phyloP scores from a whole-genome alignment of 2,797 vertebrate genomes.

The Macropus fuliginosus region DNA sequence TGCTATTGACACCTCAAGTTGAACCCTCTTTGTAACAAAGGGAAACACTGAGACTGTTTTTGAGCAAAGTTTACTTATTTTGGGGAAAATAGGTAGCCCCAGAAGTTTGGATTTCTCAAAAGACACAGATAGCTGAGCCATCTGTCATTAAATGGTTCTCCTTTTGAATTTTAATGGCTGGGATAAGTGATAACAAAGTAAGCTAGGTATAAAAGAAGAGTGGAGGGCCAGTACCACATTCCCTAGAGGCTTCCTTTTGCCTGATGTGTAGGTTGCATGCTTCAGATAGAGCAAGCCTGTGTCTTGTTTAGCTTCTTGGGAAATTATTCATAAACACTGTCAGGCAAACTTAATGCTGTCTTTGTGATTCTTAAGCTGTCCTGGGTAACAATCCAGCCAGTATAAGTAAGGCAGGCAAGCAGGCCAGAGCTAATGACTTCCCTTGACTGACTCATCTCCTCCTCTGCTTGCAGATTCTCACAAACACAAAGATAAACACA shows the following conservation, averaged over 20 bases:
- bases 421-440: slow-evolving; percentile 56
- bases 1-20: not conserved
- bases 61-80: not conserved
- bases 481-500: slow-evolving; percentile 98
- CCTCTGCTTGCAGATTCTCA: slow-evolving; percentile 90
- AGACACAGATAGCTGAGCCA: not conserved
- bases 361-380: slow-evolving; percentile 41
- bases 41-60: not conserved
- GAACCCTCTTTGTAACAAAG: not conserved
- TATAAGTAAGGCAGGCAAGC: slow-evolving; percentile 36
- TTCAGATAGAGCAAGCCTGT: not conserved
- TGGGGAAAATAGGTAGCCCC: not conserved
- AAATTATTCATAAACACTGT: slow-evolving; percentile 36
- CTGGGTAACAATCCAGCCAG: slow-evolving; percentile 14
- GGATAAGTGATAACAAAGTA: slow-evolving; percentile 19
- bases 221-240: slow-evolving; percentile 1
- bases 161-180: slow-evolving; percentile 29
- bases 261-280: not conserved
- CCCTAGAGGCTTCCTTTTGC: not conserved
- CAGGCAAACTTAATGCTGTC: slow-evolving; percentile 42
- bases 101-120: slow-evolving; percentile 30
- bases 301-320: slow-evolving; percentile 28
- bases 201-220: slow-evolving; percentile 14
- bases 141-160: slow-evolving; percentile 28
- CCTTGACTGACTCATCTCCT: slow-evolving; percentile 75